Percentiles rank a stretch among this genome's conserved stretches.
These are phyloP conservation scores for Achlya flavicornis DNA, from an alignment of 2,888 invertebrate genomes.

Conservation along the genomic window DNA sequence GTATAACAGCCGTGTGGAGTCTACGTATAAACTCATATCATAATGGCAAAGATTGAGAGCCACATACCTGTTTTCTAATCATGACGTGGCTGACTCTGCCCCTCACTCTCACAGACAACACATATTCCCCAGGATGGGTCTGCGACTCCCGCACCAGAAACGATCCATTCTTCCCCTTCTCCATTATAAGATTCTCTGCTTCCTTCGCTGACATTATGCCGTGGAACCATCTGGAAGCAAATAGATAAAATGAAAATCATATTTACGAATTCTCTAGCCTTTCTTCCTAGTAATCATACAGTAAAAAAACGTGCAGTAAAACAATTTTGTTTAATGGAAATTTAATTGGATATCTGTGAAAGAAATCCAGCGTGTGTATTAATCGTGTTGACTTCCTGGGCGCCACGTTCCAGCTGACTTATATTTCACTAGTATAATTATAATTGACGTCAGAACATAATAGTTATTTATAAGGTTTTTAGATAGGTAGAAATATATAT, in stretches of 20 bases:
- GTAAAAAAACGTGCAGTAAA: not conserved
- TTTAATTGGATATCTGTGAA: not conserved
- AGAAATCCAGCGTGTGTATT: not conserved
- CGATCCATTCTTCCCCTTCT: slow-evolving; percentile 97
- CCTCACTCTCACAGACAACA: slow-evolving; percentile 96
- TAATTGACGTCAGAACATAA: not conserved
- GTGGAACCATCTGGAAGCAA: slow-evolving; percentile 88
- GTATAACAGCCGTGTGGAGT: too few relatives aligned
- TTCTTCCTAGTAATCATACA: not conserved
- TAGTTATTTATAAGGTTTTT: not conserved
- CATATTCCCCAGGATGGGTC: slow-evolving; percentile 97
- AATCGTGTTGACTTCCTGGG: not conserved
- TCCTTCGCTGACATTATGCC: slow-evolving; percentile 96
- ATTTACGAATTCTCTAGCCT: not conserved
- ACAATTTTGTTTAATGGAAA: not conserved
- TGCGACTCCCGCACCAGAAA: slow-evolving; percentile 98
- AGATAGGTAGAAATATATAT: too few relatives aligned
- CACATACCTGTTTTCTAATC: slow-evolving; percentile 89
- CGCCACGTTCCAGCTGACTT: slow-evolving; percentile 6
- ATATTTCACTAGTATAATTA: not conserved
- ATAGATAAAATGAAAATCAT: not conserved
- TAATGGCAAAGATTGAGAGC: not conserved
- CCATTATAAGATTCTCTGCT: slow-evolving; percentile 94
- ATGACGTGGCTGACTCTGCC: slow-evolving; percentile 98
- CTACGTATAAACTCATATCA: too few relatives aligned